These are phyloP conservation scores for Huso huso DNA, from an alignment of 2,797 vertebrate species.

Conservation along the genomic window DNA sequence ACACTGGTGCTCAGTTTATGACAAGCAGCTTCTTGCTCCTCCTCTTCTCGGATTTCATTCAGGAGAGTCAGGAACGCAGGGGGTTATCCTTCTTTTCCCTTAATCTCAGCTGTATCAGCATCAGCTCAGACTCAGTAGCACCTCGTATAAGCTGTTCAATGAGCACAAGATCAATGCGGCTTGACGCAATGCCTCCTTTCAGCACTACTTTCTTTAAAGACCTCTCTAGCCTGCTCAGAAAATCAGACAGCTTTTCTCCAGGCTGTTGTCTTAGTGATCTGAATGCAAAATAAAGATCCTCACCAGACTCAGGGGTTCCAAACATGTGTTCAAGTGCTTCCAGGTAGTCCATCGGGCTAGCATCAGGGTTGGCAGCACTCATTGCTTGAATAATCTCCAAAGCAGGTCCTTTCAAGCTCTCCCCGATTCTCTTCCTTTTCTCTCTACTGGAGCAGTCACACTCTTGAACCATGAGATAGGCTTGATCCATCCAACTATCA, in stretches of 20 bases:
- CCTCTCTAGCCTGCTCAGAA: slow-evolving; percentile 5
- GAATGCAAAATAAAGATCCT: slow-evolving; percentile 18
- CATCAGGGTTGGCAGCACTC: too few relatives aligned
- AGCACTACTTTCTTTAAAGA: slow-evolving; percentile 11
- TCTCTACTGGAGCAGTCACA: too few relatives aligned
- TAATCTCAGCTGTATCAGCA: slow-evolving; percentile 5
- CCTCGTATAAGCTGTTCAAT: slow-evolving; percentile 11
- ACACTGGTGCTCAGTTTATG: not conserved
- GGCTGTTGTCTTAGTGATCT: not conserved
- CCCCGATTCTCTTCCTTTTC: too few relatives aligned
- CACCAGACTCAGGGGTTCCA: slow-evolving; percentile 11
- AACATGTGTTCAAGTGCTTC: slow-evolving; percentile 6
- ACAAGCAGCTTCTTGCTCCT: slow-evolving; percentile 5
- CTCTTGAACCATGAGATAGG: too few relatives aligned
- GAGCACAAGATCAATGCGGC: not conserved
- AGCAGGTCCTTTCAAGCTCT: too few relatives aligned
- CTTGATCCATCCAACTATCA: too few relatives aligned
- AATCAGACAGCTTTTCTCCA: slow-evolving; percentile 7
- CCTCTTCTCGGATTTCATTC: slow-evolving; percentile 11
- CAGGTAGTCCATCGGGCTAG: not conserved
- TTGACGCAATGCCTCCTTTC: not conserved
- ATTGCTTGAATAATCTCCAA: too few relatives aligned
- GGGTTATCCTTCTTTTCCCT: slow-evolving; percentile 11
- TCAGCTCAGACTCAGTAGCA: slow-evolving; percentile 1
- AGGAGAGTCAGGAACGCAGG: slow-evolving; percentile 6